Base-by-base conservation (phyloP, 2,888 invertebrate genomes). In the Phlogophora meticulosa region DNA sequence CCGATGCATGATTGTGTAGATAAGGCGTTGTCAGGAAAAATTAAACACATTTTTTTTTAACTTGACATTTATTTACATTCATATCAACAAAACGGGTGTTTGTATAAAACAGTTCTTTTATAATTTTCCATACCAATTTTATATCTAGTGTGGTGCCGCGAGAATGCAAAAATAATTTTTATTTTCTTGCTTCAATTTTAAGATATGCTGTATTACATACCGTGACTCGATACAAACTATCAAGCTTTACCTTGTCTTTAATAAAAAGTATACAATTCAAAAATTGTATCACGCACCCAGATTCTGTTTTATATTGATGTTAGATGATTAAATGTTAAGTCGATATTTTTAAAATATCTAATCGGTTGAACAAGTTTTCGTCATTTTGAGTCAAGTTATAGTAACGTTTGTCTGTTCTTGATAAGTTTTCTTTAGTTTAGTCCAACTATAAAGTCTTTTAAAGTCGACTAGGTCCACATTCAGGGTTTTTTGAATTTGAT, bases 61-160 rank as follows among this genome's bases (percentile, higher is more conserved):
- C 96, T 95, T 95, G 95, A 96, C 96, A 96, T 96, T 95, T 96
- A 96, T 96, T 96, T 96, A 96, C 95, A 96, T 95, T 93, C 92
- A 95, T 95, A 94, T 95, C 94, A 96, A 96, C 96, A 95, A 96
- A 95, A 95, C 94, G 94, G 95, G 94, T 95, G 95, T 95, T 82
- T 95, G 95, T 95, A 96, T 95, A 96, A 95, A 95, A 96, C 94
- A 93, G 93, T 93, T 94, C 89, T 91, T 92, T 93, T 87, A 87
- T 88, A 91, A 83, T 87, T 87, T 90, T 90, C 87, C 87, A 90
- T 92, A 92, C 92, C 92, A 91, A 91, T 93, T 91, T 90, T 92
- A 92, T 90, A 92, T 85, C 88, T 91, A 92, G 90, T 90, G 91
- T 91, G 87, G 94, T 94, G 94, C 94, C 88, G 91, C 88, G 88